Conservation (phyloP, 1,140 invertebrate genomes). For the Drosophila chauvacae region DNA sequence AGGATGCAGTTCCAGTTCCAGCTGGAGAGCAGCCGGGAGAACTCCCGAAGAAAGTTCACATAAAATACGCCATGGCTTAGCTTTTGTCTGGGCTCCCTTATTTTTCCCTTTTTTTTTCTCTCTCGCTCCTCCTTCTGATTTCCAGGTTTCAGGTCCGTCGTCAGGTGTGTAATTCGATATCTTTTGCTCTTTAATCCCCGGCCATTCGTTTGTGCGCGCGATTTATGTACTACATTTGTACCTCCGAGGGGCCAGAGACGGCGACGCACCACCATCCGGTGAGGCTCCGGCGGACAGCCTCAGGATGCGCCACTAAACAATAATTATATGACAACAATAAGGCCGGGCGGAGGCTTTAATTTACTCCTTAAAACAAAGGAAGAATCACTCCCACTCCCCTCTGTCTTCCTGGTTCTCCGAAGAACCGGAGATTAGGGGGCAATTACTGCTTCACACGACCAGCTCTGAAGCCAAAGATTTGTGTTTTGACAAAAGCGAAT, state of each 20-base stretch:
- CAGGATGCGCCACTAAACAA: slow-evolving; percentile 81
- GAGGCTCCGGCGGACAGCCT: slow-evolving; percentile 52
- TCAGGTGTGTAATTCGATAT: slow-evolving; percentile 85
- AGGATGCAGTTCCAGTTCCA: slow-evolving; percentile 51
- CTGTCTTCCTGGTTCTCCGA: neutral
- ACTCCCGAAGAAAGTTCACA: slow-evolving; percentile 77
- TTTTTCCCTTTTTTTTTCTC: neutral
- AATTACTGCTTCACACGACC: slow-evolving; percentile 78
- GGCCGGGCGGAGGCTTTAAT: slow-evolving; percentile 34
- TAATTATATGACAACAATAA: slow-evolving; percentile 82
- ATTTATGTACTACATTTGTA: slow-evolving; percentile 83
- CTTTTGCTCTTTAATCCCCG: slow-evolving; percentile 81
- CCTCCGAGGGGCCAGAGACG: slow-evolving; percentile 34
- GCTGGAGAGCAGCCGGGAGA: slow-evolving; percentile 18
- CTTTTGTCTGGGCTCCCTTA: slow-evolving; percentile 67
- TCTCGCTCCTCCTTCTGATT: neutral
- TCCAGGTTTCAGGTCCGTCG: slow-evolving; percentile 47
- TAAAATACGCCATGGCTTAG: slow-evolving; percentile 79
- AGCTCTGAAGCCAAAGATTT: slow-evolving; percentile 40
- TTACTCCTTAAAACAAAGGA: slow-evolving; percentile 40
- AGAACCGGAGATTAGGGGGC: slow-evolving; percentile 67
- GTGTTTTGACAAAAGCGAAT: slow-evolving; percentile 67
- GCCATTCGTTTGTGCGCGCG: slow-evolving; percentile 81
- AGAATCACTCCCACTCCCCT: neutral
- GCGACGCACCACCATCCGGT: slow-evolving; percentile 57